phyloP scores from a whole-genome alignment of 2,797 vertebrate genomes.

The Sciurus carolinensis region DNA sequence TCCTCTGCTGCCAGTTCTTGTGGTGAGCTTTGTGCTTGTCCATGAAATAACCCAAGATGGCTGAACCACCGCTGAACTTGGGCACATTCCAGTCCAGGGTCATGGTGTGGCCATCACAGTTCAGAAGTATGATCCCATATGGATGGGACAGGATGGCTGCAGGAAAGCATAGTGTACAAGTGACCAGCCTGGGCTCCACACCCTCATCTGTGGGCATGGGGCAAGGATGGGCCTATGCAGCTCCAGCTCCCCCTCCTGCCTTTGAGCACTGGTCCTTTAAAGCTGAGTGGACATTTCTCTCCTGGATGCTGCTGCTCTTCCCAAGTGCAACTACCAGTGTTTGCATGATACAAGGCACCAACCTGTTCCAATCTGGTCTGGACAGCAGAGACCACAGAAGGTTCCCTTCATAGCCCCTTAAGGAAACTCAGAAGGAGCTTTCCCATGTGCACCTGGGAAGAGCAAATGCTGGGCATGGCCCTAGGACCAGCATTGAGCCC shows the following conservation, averaged over 20 bases:
- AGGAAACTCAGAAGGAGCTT: background rate
- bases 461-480: rapidly evolving
- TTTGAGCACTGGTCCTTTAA: background rate
- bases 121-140: constrained; percentile 94
- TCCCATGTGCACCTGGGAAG: rapidly evolving
- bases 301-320: rapidly evolving
- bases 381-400: background rate
- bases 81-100: constrained; percentile 97
- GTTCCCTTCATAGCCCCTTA: rapidly evolving
- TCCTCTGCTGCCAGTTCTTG: constrained; percentile 92
- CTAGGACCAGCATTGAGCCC: background rate
- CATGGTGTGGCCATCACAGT: constrained; percentile 96
- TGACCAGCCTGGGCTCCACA: background rate
- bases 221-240: rapidly evolving
- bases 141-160: constrained; percentile 94
- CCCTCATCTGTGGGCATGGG: no score
- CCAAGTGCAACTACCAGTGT: background rate
- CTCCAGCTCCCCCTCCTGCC: rapidly evolving
- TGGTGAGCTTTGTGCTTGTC: constrained; percentile 94
- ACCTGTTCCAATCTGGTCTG: background rate
- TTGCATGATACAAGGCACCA: rapidly evolving
- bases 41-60: constrained; percentile 95
- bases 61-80: constrained; percentile 92
- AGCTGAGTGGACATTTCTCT: background rate
- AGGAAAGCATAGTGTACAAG: rapidly evolving